Evolutionary conservation across 2,888 invertebrate species (phyloP).

Genomic region (Luperina testacea): DNA sequence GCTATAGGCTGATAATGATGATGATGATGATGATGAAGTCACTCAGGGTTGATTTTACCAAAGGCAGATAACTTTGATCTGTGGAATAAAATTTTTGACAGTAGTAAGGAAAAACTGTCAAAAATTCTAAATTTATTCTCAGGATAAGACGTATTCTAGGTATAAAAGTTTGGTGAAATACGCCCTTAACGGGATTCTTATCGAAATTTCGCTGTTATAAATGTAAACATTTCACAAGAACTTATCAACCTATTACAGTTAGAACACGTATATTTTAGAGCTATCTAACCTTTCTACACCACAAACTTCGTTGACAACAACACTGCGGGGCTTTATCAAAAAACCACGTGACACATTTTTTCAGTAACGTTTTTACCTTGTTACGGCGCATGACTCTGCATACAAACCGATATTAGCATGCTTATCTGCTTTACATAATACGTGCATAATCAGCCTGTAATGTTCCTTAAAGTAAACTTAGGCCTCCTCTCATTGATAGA

Average conservation of each 20-base stretch:
- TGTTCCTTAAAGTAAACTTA: not conserved
- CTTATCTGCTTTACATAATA: slow-evolving; percentile 34
- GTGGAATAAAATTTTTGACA: no score
- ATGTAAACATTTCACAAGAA: not conserved
- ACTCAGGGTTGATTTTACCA: no score
- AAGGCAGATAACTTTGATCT: no score
- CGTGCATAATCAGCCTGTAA: slow-evolving; percentile 11
- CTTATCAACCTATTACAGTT: not conserved
- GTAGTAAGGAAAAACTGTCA: no score
- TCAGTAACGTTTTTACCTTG: slow-evolving; percentile 16
- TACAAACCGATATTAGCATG: slow-evolving; percentile 46
- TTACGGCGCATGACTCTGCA: slow-evolving; percentile 42
- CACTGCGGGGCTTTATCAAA: slow-evolving; percentile 13
- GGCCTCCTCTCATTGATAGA: not conserved
- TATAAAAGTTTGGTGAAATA: no score
- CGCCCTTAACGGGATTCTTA: not conserved
- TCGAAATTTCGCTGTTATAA: not conserved
- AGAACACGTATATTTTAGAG: not conserved
- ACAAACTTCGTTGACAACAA: slow-evolving; percentile 4
- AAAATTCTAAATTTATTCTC: no score
- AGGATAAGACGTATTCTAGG: no score
- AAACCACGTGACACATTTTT: slow-evolving; percentile 26
- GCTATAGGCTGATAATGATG: no score
- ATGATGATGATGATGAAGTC: no score
- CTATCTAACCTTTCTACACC: not conserved